Percentiles rank a stretch among this genome's conserved stretches.
Conservation (phyloP, 1,140 invertebrate species). For the Callitettix versicolor region DNA sequence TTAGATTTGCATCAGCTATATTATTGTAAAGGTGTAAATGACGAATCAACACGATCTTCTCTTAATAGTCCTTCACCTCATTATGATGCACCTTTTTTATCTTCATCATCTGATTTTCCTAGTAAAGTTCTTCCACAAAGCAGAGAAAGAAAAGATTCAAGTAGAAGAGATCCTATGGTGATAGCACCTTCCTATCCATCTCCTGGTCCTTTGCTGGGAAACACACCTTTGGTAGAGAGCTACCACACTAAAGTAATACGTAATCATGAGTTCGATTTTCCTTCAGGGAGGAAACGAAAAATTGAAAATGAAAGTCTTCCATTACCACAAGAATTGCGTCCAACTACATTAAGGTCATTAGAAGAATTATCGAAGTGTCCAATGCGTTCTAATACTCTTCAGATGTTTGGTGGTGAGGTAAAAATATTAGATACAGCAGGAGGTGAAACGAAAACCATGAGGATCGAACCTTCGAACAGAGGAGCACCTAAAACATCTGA, state of each 20-base stretch:
- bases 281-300: conserved; percentile 14
- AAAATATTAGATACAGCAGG: conserved; percentile 53
- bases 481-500: conserved; percentile 3
- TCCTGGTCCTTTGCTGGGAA: conserved; percentile 65
- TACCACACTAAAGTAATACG: conserved; percentile 5
- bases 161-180: conserved; percentile 1
- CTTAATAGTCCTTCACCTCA: conserved; percentile 7
- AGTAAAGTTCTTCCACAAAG: not conserved
- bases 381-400: conserved; percentile 42
- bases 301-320: not conserved
- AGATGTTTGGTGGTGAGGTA: conserved; percentile 69
- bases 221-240: conserved; percentile 61
- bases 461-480: conserved; percentile 43
- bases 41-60: conserved; percentile 23
- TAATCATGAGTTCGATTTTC: not conserved
- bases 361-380: conserved; percentile 42
- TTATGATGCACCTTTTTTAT: not conserved
- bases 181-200: conserved; percentile 48
- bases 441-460: conserved; percentile 56
- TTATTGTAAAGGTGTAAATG: conserved; percentile 45
- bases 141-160: not conserved
- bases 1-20: conserved; percentile 54
- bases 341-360: conserved; percentile 39
- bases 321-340: not conserved
- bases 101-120: not conserved